Conservation (phyloP, 2,797 vertebrate species). For the Siniperca undulata region DNA sequence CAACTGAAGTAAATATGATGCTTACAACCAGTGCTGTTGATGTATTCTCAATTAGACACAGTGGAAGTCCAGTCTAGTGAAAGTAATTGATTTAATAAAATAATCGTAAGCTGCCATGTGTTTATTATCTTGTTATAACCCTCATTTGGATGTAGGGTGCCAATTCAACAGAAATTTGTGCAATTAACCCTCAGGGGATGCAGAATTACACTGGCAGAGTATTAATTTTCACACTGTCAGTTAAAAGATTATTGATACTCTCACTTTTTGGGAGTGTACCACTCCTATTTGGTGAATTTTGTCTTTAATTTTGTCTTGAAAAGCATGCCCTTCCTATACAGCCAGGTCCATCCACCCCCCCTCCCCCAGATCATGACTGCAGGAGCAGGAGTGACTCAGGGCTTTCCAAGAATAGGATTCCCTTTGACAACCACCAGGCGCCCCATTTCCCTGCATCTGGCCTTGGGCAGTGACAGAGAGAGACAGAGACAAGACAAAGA, state of each 20-base stretch:
- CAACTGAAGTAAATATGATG: constrained; percentile 7
- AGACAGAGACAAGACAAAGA: constrained; percentile 43
- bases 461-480: constrained; percentile 48
- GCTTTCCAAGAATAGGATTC: constrained; percentile 83
- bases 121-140: constrained; percentile 14
- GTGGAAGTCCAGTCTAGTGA: not conserved
- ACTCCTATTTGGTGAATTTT: not conserved
- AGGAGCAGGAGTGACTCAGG: constrained; percentile 76
- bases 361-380: constrained; percentile 67
- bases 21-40: not conserved
- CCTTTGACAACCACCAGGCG: constrained; percentile 73
- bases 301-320: not conserved
- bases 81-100: constrained; percentile 17
- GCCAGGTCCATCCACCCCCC: constrained; percentile 24
- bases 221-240: not conserved
- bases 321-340: constrained; percentile 6
- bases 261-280: not conserved
- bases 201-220: not conserved
- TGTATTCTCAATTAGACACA: constrained; percentile 6
- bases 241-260: not conserved
- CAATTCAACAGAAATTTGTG: constrained; percentile 7
- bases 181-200: constrained; percentile 11
- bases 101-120: not conserved
- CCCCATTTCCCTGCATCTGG: constrained; percentile 67
- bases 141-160: not conserved